Evolutionary conservation across 1,140 invertebrate species (phyloP).

Genomic region (Drosophila parabipectinata): DNA sequence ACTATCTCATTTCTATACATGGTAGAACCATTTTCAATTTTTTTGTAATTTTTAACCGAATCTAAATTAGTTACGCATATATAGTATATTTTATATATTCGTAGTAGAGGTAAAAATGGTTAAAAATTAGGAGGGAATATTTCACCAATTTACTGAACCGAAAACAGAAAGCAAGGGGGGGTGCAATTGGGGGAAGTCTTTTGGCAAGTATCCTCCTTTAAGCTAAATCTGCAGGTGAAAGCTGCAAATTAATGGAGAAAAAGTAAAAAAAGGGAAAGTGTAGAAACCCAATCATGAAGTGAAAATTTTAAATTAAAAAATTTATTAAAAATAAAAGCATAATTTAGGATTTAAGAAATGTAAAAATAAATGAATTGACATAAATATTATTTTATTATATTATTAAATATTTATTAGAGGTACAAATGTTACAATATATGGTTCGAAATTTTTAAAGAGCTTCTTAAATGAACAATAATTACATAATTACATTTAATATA

Average conservation of each 20-base stretch:
- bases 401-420: too few relatives aligned
- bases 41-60: slow-evolving; percentile 41
- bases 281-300: too few relatives aligned
- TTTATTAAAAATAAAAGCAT: too few relatives aligned
- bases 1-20: slow-evolving; percentile 34
- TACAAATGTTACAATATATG: too few relatives aligned
- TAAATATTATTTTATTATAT: too few relatives aligned
- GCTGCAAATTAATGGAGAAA: not conserved
- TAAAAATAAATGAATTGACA: too few relatives aligned
- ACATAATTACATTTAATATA: too few relatives aligned
- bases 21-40: not conserved
- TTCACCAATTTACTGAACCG: slow-evolving; percentile 43
- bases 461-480: too few relatives aligned
- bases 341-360: too few relatives aligned
- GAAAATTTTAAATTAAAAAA: too few relatives aligned
- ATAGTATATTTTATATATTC: not conserved
- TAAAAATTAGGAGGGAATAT: slow-evolving; percentile 4
- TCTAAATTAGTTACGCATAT: slow-evolving; percentile 45
- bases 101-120: not conserved
- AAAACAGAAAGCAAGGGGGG: not conserved
- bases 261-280: not conserved
- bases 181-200: not conserved
- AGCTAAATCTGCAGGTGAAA: not conserved
- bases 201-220: not conserved
- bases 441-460: too few relatives aligned